Evolutionary conservation across 2,888 invertebrate species (phyloP).

Genomic region (Perizoma flavofasciatum): DNA sequence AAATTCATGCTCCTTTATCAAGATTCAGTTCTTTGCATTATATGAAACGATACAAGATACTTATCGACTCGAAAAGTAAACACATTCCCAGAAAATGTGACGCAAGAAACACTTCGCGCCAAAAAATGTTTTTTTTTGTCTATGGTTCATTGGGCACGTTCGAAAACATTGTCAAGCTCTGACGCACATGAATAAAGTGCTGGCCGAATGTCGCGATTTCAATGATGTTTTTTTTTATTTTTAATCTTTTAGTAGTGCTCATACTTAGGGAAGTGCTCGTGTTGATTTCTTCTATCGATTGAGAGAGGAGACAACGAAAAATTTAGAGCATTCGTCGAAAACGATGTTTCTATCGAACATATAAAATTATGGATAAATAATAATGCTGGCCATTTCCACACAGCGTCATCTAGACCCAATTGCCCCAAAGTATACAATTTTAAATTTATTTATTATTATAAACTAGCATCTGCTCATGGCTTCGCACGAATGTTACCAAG

Average conservation of each 20-base stretch:
- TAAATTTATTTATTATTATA: too few relatives aligned
- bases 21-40: constrained; percentile 5
- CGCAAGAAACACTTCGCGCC: constrained; percentile 34
- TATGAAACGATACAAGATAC: constrained; percentile 13
- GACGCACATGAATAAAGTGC: constrained; percentile 46
- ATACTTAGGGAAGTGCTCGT: constrained; percentile 32
- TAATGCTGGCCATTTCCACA: too few relatives aligned
- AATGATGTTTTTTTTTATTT: constrained; percentile 39
- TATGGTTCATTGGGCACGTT: constrained; percentile 40
- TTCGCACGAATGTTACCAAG: too few relatives aligned
- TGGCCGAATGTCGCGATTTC: constrained; percentile 35
- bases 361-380: too few relatives aligned
- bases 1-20: not conserved
- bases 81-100: constrained; percentile 38
- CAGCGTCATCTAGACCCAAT: too few relatives aligned
- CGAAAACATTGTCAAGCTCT: constrained; percentile 52
- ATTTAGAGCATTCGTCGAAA: too few relatives aligned
- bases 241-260: constrained; percentile 34
- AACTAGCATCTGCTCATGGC: too few relatives aligned
- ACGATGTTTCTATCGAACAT: too few relatives aligned
- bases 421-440: too few relatives aligned
- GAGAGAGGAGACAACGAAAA: too few relatives aligned
- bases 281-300: constrained; percentile 18
- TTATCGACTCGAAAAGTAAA: constrained; percentile 17
- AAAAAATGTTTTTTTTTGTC: constrained; percentile 32